phyloP scores from a whole-genome alignment of 2,797 vertebrate genomes.

The Distichodus sexfasciatus region DNA sequence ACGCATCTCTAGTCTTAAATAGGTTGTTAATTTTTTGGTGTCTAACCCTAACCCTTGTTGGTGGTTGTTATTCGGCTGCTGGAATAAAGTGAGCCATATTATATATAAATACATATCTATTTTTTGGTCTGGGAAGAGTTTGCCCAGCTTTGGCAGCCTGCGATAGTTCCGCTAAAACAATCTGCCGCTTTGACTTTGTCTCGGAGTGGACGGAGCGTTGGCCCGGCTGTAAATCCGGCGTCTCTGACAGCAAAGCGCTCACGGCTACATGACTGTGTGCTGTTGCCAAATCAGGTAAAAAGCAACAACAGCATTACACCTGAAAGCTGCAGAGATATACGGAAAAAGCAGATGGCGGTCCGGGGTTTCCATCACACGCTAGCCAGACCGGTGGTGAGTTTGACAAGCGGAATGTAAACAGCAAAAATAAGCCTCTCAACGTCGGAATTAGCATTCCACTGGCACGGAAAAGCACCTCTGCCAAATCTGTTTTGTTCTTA shows the following conservation, averaged over 20 bases:
- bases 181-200: conserved; percentile 48
- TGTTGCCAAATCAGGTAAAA: conserved; percentile 29
- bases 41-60: too few species aligned
- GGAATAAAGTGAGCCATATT: too few species aligned
- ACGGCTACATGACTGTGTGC: conserved; percentile 29
- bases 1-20: too few species aligned
- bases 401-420: conserved; percentile 21
- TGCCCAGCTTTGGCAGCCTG: conserved; percentile 46
- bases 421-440: not conserved
- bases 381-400: conserved; percentile 14
- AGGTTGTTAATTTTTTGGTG: too few species aligned
- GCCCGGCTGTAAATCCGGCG: conserved; percentile 22
- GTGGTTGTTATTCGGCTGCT: too few species aligned
- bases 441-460: not conserved
- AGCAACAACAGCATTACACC: conserved; percentile 32
- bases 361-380: conserved; percentile 37
- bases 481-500: not conserved
- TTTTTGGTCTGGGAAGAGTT: conserved; percentile 22
- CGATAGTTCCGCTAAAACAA: conserved; percentile 55
- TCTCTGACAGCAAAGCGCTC: conserved; percentile 24
- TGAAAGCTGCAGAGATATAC: conserved; percentile 38
- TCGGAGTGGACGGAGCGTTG: conserved; percentile 31
- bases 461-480: too few species aligned
- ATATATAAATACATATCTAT: too few species aligned
- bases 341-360: conserved; percentile 40